phyloP scores from a whole-genome alignment of 2,888 invertebrate species.

The Pristionchus japonicus region DNA sequence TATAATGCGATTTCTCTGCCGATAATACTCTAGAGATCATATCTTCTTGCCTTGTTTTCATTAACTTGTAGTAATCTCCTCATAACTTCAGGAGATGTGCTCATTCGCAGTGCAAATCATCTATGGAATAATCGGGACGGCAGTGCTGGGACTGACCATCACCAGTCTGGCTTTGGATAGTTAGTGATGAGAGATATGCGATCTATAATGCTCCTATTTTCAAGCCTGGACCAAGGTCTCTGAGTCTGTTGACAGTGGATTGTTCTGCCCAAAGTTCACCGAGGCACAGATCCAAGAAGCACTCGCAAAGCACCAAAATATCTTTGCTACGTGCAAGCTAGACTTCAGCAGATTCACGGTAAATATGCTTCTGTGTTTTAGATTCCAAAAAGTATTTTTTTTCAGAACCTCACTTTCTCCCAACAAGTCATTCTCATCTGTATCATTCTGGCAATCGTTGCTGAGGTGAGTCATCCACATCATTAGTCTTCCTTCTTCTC shows the following conservation, averaged over 20 bases:
- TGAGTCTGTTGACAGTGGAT: neutral
- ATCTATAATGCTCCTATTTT: neutral
- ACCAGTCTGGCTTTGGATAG: neutral
- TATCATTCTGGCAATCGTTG: constrained; percentile 25
- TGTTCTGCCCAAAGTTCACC: neutral
- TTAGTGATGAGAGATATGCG: too few relatives aligned
- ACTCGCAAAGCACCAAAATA: neutral
- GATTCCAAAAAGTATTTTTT: neutral
- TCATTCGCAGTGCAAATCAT: constrained; percentile 8
- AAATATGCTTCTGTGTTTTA: neutral
- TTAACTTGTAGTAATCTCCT: neutral
- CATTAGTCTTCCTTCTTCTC: neutral
- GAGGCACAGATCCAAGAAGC: neutral
- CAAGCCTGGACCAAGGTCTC: neutral
- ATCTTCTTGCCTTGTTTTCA: neutral
- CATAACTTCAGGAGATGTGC: neutral
- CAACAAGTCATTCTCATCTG: neutral
- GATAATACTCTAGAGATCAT: neutral
- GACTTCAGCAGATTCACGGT: neutral
- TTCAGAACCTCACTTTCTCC: neutral
- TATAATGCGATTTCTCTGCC: neutral
- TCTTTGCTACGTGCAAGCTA: neutral
- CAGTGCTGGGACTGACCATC: neutral
- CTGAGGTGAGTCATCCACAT: neutral
- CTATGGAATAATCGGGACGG: neutral